Base-by-base conservation (phyloP, 2,797 vertebrate genomes). In the Trachops cirrhosus region DNA sequence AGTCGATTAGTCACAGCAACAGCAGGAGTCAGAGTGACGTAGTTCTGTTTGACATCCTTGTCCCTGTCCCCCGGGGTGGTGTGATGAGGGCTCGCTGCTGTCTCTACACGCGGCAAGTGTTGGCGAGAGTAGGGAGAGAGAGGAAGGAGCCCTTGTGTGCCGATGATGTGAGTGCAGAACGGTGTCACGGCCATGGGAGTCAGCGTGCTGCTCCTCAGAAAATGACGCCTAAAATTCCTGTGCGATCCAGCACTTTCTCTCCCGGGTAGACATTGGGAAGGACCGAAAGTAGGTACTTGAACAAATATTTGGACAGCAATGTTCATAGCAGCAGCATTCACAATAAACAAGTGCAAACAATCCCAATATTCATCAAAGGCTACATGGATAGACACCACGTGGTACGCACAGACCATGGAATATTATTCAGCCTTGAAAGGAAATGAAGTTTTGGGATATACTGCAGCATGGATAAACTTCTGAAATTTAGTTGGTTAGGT, bases 101-200 rank as follows among this genome's bases (percentile, higher is more conserved):
- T 32, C 12, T 92, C 0, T 21, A 9, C 0, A 1, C 29, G 50
- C 0, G 8, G 7, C 29, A 64, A 5, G 54, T 9, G 0, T 2
- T 5, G 29, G 29, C 14, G 57, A 64, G 41, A n/a, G n/a, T 9
- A 21, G 44, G 57, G 57, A n/a, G 44, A 48, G 21, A 12, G 5
- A n/a, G 32, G 57, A 34, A 82, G 19, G 57, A 24, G 9, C 10
- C 39, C 11, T 32, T 0, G 41, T 8, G 1, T 7, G 32, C 32
- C 2, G 57, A 46, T n/a, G 16, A 32, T 3, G 9, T 18, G 10
- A 14, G 14, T 62, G 37, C 19, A 18, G 41, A 44, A 44, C 32
- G 37, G 6, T 41, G 37, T 26, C 19, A 18, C 16, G 19, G 54
- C 54, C 3, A 14, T n/a, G 54, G 39, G 41, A 62, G 29, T 10